Conservation (phyloP, 2,797 vertebrate genomes). For the Lutjanus campechanus region DNA sequence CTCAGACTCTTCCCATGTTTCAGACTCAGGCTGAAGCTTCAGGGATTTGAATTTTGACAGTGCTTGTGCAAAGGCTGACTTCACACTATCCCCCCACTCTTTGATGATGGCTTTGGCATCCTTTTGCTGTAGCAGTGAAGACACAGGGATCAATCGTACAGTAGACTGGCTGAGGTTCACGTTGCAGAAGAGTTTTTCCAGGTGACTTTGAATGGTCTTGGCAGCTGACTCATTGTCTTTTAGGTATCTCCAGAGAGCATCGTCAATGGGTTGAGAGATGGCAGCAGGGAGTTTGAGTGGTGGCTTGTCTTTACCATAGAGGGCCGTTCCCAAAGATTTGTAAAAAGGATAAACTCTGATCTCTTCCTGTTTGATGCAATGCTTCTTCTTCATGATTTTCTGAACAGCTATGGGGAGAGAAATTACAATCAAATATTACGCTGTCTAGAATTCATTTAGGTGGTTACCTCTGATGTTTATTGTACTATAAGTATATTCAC, state of each 20-base stretch:
- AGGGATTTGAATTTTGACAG: slow-evolving; percentile 81
- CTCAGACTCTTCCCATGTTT: slow-evolving; percentile 83
- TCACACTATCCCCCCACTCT: slow-evolving; percentile 83
- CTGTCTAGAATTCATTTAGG: neutral
- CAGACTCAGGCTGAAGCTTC: slow-evolving; percentile 58
- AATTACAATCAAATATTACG: neutral
- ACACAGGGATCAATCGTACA: slow-evolving; percentile 82
- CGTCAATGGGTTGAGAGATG: slow-evolving; percentile 77
- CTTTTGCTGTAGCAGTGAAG: slow-evolving; percentile 79
- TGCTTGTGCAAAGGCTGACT: slow-evolving; percentile 69
- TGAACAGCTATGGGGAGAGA: slow-evolving; percentile 80
- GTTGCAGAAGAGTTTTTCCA: slow-evolving; percentile 82
- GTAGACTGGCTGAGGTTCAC: slow-evolving; percentile 65
- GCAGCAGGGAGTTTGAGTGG: slow-evolving; percentile 84
- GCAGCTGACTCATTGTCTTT: slow-evolving; percentile 55
- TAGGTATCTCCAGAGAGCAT: slow-evolving; percentile 83
- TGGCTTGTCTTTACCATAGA: slow-evolving; percentile 90
- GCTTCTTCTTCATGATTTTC: slow-evolving; percentile 82
- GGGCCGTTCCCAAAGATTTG: slow-evolving; percentile 83
- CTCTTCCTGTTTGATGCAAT: slow-evolving; percentile 75
- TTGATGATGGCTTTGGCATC: slow-evolving; percentile 75
- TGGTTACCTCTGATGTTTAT: neutral
- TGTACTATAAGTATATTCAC: neutral
- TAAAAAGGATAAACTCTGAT: slow-evolving; percentile 91
- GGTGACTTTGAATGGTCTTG: slow-evolving; percentile 69